Conservation (phyloP, 2,797 vertebrate species). For the Paramormyrops hopkinsi region DNA sequence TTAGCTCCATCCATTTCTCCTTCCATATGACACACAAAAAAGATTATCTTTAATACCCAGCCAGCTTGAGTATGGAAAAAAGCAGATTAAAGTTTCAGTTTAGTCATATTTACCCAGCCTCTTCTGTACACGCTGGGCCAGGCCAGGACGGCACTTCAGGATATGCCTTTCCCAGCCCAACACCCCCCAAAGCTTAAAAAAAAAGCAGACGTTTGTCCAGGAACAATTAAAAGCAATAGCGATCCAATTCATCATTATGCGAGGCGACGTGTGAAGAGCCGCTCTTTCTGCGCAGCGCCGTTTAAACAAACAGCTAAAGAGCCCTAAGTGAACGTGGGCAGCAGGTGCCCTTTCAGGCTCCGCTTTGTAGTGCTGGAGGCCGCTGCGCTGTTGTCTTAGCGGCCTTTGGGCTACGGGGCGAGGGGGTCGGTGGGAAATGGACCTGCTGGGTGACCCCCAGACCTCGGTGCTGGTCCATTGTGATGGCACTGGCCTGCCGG, state of each 20-base stretch:
- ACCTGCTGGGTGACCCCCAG: constrained; percentile 60
- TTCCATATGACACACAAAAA: constrained; percentile 75
- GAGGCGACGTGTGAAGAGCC: constrained; percentile 46
- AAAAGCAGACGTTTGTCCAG: constrained; percentile 56
- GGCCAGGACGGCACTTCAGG: constrained; percentile 49
- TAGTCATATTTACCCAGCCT: constrained; percentile 67
- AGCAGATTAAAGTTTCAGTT: constrained; percentile 80
- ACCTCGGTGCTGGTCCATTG: constrained; percentile 63
- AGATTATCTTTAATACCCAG: constrained; percentile 76
- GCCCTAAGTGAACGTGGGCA: constrained; percentile 65
- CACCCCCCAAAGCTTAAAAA: constrained; percentile 15
- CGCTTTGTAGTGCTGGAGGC: constrained; percentile 64
- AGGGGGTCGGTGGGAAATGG: constrained; percentile 70
- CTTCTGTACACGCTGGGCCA: constrained; percentile 50
- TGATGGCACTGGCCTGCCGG: constrained; percentile 26
- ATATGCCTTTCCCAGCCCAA: not conserved
- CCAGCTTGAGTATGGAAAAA: constrained; percentile 72
- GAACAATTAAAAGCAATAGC: constrained; percentile 67
- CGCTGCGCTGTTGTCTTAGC: constrained; percentile 71
- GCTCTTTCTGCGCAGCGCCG: constrained; percentile 58
- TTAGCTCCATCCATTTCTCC: constrained; percentile 73
- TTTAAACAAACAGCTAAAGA: constrained; percentile 68
- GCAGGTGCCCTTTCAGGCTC: constrained; percentile 69
- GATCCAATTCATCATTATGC: constrained; percentile 71
- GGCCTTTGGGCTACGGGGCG: constrained; percentile 55